phyloP scores from a whole-genome alignment of 2,888 invertebrate genomes.

The Dynastes grantii region DNA sequence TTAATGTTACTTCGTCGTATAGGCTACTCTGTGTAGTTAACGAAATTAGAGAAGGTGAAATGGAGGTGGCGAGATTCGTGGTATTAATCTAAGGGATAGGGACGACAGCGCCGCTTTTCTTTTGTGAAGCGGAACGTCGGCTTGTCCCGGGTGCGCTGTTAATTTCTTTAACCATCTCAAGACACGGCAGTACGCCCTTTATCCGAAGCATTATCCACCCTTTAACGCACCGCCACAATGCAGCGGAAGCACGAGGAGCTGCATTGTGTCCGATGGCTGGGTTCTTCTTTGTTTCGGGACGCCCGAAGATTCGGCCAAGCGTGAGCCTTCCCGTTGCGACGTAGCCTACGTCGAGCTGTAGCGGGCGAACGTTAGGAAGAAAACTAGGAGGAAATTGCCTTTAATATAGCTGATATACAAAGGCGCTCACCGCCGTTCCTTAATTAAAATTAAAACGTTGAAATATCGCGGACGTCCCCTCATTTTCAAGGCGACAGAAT shows the following conservation, averaged over 20 bases:
- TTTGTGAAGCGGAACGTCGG: conserved; percentile 52
- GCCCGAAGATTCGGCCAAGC: conserved; percentile 66
- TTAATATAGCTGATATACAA: conserved; percentile 68
- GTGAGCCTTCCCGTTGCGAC: conserved; percentile 59
- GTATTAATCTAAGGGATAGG: conserved; percentile 8
- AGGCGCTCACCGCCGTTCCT: conserved; percentile 62
- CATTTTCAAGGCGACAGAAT: conserved; percentile 24
- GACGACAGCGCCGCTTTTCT: conserved; percentile 14
- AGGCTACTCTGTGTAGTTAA: not conserved
- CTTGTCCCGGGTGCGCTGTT: conserved; percentile 58
- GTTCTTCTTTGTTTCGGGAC: conserved; percentile 66
- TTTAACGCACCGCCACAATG: conserved; percentile 71
- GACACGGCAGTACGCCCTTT: conserved; percentile 61
- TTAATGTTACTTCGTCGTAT: too few species aligned
- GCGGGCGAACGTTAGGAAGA: conserved; percentile 57
- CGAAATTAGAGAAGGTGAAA: conserved; percentile 27
- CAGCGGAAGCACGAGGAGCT: conserved; percentile 70
- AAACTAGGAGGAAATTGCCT: conserved; percentile 68
- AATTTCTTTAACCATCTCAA: conserved; percentile 61
- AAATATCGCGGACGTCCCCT: conserved; percentile 40
- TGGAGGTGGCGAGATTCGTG: not conserved
- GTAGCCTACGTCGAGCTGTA: conserved; percentile 44
- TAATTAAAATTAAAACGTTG: conserved; percentile 69
- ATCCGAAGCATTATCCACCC: conserved; percentile 69
- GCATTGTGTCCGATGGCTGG: conserved; percentile 69